These are phyloP conservation scores for Nebria ingens DNA, from an alignment of 1,140 invertebrate genomes.

Conservation along the genomic window DNA sequence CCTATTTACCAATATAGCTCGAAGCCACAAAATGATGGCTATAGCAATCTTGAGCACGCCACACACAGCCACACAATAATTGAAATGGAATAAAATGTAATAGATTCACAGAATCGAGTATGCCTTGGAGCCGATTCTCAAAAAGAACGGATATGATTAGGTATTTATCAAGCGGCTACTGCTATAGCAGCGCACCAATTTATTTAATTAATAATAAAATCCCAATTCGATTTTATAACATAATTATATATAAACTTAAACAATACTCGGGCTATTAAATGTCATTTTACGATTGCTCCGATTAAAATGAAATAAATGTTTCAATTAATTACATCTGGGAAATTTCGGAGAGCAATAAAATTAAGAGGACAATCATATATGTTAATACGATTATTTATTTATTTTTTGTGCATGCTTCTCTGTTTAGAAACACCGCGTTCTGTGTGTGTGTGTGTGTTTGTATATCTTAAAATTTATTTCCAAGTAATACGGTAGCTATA, in stretches of 20 bases:
- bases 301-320: background rate
- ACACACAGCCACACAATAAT: too few species aligned
- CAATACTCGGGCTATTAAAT: background rate
- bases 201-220: background rate
- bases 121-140: background rate
- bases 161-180: background rate
- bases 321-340: background rate
- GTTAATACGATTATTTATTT: background rate
- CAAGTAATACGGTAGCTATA: conserved; percentile 4
- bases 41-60: too few species aligned
- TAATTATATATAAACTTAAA: background rate
- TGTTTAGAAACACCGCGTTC: background rate
- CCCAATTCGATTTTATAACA: background rate
- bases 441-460: background rate
- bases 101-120: background rate
- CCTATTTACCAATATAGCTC: too few species aligned
- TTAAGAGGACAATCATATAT: background rate
- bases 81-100: background rate
- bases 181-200: background rate
- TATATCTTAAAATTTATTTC: background rate
- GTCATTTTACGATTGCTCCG: background rate
- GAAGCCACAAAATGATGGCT: too few species aligned
- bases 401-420: background rate
- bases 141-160: background rate
- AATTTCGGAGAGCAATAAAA: background rate